Percentiles rank a stretch among this genome's conserved stretches.
These are phyloP conservation scores for Capreolus pygargus DNA, from an alignment of 2,113 vertebrate species.

Conservation along the genomic window DNA sequence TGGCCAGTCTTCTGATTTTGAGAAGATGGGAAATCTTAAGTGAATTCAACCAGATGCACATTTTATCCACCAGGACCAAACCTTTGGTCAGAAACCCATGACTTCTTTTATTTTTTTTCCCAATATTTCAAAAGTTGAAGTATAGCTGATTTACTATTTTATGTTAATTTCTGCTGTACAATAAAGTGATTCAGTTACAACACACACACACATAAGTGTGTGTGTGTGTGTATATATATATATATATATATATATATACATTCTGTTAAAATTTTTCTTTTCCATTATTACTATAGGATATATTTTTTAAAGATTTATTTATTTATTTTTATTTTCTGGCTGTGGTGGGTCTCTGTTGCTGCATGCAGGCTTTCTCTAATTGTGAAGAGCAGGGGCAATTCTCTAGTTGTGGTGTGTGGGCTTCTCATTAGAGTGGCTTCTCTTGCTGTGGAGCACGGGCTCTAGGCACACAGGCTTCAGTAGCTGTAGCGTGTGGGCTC, in stretches of 20 bases:
- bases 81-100: not conserved
- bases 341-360: not conserved
- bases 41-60: not conserved
- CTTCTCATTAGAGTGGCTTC: not conserved
- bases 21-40: not conserved
- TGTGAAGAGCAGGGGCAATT: not conserved
- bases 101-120: not conserved
- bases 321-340: not conserved
- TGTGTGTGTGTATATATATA: not conserved
- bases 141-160: not conserved
- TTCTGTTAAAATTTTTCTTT: not conserved
- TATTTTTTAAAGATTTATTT: not conserved
- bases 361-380: rapidly evolving
- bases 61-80: not conserved
- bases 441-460: not conserved
- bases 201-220: not conserved
- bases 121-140: not conserved
- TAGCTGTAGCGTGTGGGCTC: not conserved
- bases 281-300: not conserved
- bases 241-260: not conserved
- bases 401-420: not conserved
- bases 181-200: not conserved
- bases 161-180: not conserved
- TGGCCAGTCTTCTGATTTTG: not conserved
- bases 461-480: not conserved